Conservation (phyloP, 2,113 vertebrate genomes). For the Isurus oxyrinchus region DNA sequence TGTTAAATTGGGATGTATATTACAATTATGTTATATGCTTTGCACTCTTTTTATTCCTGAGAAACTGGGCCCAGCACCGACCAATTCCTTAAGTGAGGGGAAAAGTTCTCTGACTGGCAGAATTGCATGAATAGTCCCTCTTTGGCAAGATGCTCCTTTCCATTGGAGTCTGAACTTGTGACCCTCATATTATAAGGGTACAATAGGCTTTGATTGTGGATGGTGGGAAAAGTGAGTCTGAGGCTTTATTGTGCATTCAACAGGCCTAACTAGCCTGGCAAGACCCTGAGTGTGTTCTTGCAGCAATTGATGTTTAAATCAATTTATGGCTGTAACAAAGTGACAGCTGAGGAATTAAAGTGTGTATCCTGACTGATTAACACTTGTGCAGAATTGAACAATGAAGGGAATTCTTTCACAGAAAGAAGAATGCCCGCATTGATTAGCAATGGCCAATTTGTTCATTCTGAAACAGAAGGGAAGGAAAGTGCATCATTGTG, state of each 20-base stretch:
- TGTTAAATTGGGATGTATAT: not conserved
- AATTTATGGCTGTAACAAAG: not conserved
- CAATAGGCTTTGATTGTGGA: not conserved
- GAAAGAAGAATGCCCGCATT: not conserved
- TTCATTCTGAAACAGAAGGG: not conserved
- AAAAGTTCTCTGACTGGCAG: not conserved
- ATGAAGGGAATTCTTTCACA: conserved; percentile 4
- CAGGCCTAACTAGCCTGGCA: not conserved
- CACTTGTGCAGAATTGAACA: not conserved
- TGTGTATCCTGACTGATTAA: conserved; percentile 14
- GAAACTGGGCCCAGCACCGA: not conserved
- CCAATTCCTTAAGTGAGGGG: not conserved
- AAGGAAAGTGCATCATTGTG: not conserved
- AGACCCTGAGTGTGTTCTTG: not conserved
- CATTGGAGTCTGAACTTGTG: not conserved
- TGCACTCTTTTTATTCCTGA: not conserved
- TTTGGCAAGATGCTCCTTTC: not conserved
- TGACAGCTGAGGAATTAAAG: conserved; percentile 18
- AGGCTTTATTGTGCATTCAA: conserved; percentile 9
- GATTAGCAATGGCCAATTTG: not conserved
- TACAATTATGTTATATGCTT: not conserved
- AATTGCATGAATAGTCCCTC: not conserved
- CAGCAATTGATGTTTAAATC: conserved; percentile 21
- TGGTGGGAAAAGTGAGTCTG: not conserved
- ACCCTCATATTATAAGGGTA: not conserved